Percentiles rank a stretch among this genome's conserved stretches.
phyloP scores from a whole-genome alignment of 2,797 vertebrate species.

The Manis javanica region DNA sequence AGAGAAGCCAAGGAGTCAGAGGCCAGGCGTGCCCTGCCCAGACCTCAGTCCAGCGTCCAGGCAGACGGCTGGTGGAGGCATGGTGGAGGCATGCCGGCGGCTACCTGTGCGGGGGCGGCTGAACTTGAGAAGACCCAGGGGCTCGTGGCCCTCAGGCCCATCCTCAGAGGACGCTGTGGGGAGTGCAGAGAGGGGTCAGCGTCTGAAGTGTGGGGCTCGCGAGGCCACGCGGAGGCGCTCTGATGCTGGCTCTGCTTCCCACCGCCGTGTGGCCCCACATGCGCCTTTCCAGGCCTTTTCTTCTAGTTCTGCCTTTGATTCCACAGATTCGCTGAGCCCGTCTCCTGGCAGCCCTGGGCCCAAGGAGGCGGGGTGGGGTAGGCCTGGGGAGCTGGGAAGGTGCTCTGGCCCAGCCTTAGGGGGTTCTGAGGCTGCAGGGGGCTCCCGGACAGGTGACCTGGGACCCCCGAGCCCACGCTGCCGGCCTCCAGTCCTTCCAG shows the following conservation, averaged over 20 bases:
- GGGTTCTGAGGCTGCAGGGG: background rate
- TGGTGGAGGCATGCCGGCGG: background rate
- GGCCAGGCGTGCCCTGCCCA: background rate
- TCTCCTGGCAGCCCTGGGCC: background rate
- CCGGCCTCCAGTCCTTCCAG: fast-evolving
- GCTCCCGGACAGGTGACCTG: fast-evolving
- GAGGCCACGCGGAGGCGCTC: background rate
- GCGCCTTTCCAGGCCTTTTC: background rate
- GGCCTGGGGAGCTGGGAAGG: background rate
- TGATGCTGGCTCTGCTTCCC: background rate
- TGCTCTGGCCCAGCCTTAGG: fast-evolving
- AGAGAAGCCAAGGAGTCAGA: background rate
- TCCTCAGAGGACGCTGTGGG: background rate
- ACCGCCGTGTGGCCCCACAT: fast-evolving
- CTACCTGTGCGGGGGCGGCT: background rate
- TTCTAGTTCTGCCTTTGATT: background rate
- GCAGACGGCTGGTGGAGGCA: background rate
- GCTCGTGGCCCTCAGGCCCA: background rate
- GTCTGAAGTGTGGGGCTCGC: background rate
- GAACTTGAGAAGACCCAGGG: background rate
- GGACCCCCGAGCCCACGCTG: background rate
- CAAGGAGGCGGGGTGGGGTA: background rate
- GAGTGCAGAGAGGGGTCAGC: too few species aligned
- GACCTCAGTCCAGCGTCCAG: background rate
- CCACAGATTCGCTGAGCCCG: background rate